These are phyloP conservation scores for Nylanderia fulva DNA, from an alignment of 1,140 invertebrate genomes.

Conservation along the genomic window DNA sequence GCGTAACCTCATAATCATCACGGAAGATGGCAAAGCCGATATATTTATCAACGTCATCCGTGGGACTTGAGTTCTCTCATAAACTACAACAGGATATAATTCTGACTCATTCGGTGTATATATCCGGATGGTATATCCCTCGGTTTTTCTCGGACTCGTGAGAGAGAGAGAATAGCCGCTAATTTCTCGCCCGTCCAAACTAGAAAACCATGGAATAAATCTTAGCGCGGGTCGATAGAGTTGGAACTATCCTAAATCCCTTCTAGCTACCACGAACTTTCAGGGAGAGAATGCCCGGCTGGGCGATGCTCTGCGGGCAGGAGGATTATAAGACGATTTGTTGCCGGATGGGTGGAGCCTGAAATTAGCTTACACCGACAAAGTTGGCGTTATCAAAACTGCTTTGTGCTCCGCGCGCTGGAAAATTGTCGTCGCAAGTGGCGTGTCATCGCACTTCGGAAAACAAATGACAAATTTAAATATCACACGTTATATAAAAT, in stretches of 20 bases:
- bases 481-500: background rate
- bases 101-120: background rate
- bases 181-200: conserved; percentile 21
- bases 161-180: too few species aligned
- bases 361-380: conserved; percentile 44
- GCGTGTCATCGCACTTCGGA: background rate
- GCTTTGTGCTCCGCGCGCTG: background rate
- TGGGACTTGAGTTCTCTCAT: background rate
- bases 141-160: background rate
- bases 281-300: conserved; percentile 30
- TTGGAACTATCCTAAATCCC: conserved; percentile 6
- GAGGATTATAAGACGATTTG: conserved; percentile 42
- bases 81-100: background rate
- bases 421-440: conserved; percentile 9
- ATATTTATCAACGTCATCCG: conserved; percentile 44
- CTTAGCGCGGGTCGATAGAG: conserved; percentile 24
- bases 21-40: conserved; percentile 20
- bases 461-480: background rate
- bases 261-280: conserved; percentile 27
- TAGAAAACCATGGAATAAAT: conserved; percentile 28
- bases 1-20: conserved; percentile 53
- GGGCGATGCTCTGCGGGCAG: background rate
- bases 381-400: conserved; percentile 50
- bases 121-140: background rate
- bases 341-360: conserved; percentile 14